Conservation (phyloP, 2,888 invertebrate species). For the Stenotaenia linearis region DNA sequence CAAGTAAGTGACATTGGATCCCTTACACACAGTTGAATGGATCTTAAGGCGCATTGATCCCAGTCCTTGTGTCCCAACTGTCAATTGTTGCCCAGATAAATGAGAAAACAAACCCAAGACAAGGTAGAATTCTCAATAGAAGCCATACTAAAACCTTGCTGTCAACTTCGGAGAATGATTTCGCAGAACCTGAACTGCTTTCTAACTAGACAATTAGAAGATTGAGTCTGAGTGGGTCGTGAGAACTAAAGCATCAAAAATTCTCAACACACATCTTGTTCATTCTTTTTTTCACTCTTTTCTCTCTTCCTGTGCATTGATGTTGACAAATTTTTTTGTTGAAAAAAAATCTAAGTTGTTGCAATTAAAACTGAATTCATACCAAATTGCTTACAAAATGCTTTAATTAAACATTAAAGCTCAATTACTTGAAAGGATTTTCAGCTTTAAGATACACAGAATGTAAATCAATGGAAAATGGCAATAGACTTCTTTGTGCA, state of each 20-base stretch:
- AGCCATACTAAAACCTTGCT: neutral
- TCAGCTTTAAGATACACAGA: neutral
- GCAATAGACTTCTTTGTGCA: too few species aligned
- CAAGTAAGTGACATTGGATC: neutral
- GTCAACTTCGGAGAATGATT: neutral
- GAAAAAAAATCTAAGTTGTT: neutral
- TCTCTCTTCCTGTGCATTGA: neutral
- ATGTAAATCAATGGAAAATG: too few species aligned
- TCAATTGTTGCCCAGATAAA: neutral
- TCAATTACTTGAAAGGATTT: neutral
- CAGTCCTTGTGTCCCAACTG: neutral
- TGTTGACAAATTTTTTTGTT: neutral
- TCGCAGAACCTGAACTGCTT: conserved; percentile 10
- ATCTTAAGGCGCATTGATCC: neutral
- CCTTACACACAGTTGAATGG: neutral
- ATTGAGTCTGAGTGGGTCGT: neutral
- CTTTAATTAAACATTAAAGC: neutral
- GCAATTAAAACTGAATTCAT: neutral
- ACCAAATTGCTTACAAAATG: neutral
- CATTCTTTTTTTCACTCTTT: neutral
- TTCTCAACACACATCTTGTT: neutral
- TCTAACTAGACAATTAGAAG: conserved; percentile 5
- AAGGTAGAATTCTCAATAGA: neutral
- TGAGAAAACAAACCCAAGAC: conserved; percentile 4
- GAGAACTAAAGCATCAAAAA: neutral